These are phyloP conservation scores for Drosophila subsilvestris DNA, from an alignment of 2,888 invertebrate species.

Conservation along the genomic window DNA sequence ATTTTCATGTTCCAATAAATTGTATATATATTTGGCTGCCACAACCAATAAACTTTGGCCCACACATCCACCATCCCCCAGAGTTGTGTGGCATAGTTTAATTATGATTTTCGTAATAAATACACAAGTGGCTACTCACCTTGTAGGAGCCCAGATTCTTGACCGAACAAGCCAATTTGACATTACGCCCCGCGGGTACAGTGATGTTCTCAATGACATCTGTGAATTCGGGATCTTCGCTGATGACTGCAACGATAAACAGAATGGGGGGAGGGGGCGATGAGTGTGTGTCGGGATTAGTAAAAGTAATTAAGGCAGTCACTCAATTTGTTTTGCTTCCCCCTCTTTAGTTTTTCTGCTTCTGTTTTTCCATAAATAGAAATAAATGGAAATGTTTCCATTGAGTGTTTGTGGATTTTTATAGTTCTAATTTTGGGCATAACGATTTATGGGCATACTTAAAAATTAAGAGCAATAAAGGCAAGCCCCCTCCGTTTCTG, in stretches of 20 bases:
- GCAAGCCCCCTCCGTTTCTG: conserved; percentile 15
- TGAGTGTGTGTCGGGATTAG: neutral
- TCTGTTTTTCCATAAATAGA: neutral
- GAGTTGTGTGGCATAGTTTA: neutral
- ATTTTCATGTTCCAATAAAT: neutral
- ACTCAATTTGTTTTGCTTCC: conserved; percentile 11
- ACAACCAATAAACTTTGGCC: neutral
- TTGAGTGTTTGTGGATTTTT: conserved; percentile 19
- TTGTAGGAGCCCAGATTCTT: conserved; percentile 84
- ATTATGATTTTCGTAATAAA: conserved; percentile 22
- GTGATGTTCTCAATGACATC: conserved; percentile 96
- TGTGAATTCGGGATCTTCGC: conserved; percentile 94
- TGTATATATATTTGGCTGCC: neutral
- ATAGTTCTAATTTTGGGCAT: conserved; percentile 3
- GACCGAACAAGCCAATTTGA: conserved; percentile 84
- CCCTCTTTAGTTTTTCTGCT: neutral
- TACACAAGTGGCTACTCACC: conserved; percentile 71
- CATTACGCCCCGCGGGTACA: conserved; percentile 87
- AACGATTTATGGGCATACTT: conserved; percentile 50
- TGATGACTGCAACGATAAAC: conserved; percentile 87
- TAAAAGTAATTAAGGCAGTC: conserved; percentile 37
- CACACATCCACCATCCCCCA: neutral
- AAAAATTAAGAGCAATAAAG: conserved; percentile 45
- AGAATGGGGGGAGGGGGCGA: neutral
- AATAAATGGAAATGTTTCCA: neutral